Base-by-base conservation (phyloP, 2,888 invertebrate species). In the Ptychoptera contaminata region DNA sequence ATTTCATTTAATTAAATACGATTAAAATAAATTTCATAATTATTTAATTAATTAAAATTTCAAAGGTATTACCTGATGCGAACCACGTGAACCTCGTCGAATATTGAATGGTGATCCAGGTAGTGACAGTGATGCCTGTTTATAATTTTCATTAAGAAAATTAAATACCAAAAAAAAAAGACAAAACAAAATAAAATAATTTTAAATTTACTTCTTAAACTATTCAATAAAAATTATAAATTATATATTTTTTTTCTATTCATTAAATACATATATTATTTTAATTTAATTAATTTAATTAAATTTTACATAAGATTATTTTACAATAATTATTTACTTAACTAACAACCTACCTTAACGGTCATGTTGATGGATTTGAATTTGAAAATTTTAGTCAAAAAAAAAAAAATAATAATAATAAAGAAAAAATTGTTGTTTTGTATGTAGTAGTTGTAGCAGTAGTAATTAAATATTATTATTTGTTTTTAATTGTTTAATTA, bases 91-190 rank as follows among this genome's bases (percentile, higher is more conserved):
- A 54, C 85, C 86, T 55, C 92, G 79, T 50, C 93, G 82, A 58
- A 84, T 73, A 72, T 88, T 88, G 79, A 92, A 93, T 56, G 94
- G 94, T 56, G 94, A 94, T 57, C 93, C 93, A 58, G 94, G 94
- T 63, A 96, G 79, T 69, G 93, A 94, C 66, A 92, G 77, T 68
- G 93, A 94, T 62, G 91, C 87, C 93, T 94, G 42, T 43, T 42
- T 50, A 53, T 50, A 49, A 50, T 47, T 43, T 46, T 41, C 36
- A 40, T 37, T 44, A 40, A 31, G 42, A 37, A 46, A 46, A 32
- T 43, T 42, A 42, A 46, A 43, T 38, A 46, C 45, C 42, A 48
- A 51, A 44, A n/a, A 43, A 47, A 37, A 40, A 34, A 37, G 16
- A 16, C 16, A 42, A 23, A 31, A 14, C 8, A 34, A 44, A 11